Base-by-base conservation (phyloP, 2,888 invertebrate species). In the Eupithecia abbreviata region DNA sequence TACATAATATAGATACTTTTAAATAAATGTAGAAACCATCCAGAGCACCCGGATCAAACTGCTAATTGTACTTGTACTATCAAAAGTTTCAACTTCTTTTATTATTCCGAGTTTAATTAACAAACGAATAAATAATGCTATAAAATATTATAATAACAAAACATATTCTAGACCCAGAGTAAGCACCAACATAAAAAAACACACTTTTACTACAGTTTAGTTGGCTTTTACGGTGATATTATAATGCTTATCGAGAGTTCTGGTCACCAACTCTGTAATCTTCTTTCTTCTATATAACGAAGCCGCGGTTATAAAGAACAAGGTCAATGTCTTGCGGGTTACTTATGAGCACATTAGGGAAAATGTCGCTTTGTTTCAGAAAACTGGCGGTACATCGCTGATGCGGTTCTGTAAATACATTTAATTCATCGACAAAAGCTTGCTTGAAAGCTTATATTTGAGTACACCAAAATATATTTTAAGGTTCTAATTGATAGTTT, bases 261-360 rank as follows among this genome's bases (percentile, higher is more conserved):
- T 55, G 55, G 6, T 5, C 5, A 9, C 18, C 10, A 58, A 58
- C 18, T 18, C 9, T 10, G 58, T 9, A 58, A n/a, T 58, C 4
- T 58, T 18, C 3, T 18, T 58, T 18, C 3, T 58, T 3, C 2
- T 18, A n/a, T 9, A 2, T 3, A 58, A 18, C 58, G 4, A 18
- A 10, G 2, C 15, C n/a, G 43, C 68, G 45, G 47, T 68, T 47
- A 68, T 68, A 47, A 68, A 68, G 6, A 68, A 68, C 47, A 10
- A 30, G 67, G 58, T 62, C 18, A 42, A 70, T 62, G 72, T 73
- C 69, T 75, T 73, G 74, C 73, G 41, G 70, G 73, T 75, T 78
- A 73, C 73, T 78, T 78, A 78, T 78, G 78, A 78, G 75, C 71
- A 75, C 75, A 75, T 78, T 75, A 75, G 65, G 65, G 75, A 75